Percentiles rank a stretch among this genome's conserved stretches.
These are phyloP conservation scores for Heliconius erato DNA, from an alignment of 2,888 invertebrate species.

Conservation along the genomic window DNA sequence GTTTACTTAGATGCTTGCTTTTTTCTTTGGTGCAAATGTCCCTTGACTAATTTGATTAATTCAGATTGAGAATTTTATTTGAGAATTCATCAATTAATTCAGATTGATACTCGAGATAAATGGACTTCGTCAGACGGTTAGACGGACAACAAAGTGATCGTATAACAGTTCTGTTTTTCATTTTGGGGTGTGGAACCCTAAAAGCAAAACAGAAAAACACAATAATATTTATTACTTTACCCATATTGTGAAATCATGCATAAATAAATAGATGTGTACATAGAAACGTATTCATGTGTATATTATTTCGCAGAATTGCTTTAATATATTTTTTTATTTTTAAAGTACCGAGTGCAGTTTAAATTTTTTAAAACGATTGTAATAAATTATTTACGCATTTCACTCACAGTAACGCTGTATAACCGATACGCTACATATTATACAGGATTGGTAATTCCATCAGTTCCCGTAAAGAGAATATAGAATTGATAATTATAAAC, in stretches of 20 bases:
- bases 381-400: constrained; percentile 27
- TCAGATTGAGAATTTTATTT: no score
- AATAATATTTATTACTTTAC: background rate
- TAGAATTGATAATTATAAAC: background rate
- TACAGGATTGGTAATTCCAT: background rate
- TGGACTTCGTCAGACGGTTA: no score
- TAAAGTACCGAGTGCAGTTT: background rate
- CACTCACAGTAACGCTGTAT: constrained; percentile 14
- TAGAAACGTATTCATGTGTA: background rate
- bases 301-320: background rate
- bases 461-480: background rate
- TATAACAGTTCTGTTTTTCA: no score
- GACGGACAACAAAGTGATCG: no score
- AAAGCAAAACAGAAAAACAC: background rate
- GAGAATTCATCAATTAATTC: no score
- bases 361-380: constrained; percentile 6
- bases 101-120: no score
- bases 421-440: background rate
- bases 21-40: no score
- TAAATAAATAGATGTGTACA: no score
- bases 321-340: background rate
- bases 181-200: no score
- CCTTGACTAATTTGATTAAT: no score
- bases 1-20: no score
- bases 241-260: background rate